These are phyloP conservation scores for Thyatira batis DNA, from an alignment of 2,888 invertebrate species.

Conservation along the genomic window DNA sequence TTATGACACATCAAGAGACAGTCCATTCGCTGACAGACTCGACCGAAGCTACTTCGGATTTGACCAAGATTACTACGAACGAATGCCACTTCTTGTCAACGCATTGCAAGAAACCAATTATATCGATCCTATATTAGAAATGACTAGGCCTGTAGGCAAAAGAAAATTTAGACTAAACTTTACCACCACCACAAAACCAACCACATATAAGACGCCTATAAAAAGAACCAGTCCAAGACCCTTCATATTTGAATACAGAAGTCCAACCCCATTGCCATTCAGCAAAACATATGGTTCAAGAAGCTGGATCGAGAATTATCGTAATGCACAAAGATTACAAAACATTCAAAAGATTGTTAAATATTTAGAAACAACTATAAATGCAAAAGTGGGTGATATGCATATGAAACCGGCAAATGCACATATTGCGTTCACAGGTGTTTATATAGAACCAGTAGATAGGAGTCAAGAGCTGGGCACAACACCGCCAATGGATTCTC, in stretches of 20 bases:
- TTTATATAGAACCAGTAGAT: conserved; percentile 60
- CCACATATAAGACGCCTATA: conserved; percentile 38
- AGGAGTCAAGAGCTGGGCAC: conserved; percentile 20
- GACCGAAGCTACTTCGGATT: conserved; percentile 69
- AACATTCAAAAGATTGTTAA: conserved; percentile 72
- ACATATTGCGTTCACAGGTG: conserved; percentile 68
- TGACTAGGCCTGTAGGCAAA: conserved; percentile 28
- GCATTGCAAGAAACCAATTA: conserved; percentile 71
- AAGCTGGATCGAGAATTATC: conserved; percentile 69
- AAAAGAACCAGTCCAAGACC: conserved; percentile 77
- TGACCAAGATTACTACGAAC: conserved; percentile 75
- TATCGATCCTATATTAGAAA: conserved; percentile 53
- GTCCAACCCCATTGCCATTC: conserved; percentile 67
- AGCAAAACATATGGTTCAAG: conserved; percentile 63
- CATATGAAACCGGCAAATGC: conserved; percentile 48
- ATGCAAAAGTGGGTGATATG: conserved; percentile 72
- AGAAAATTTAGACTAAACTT: conserved; percentile 29
- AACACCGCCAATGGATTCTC: conserved; percentile 28
- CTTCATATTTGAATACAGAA: conserved; percentile 71
- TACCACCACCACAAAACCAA: conserved; percentile 28
- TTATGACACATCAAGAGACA: conserved; percentile 35
- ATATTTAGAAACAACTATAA: conserved; percentile 72
- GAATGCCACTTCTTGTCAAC: conserved; percentile 75
- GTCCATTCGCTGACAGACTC: conserved; percentile 69
- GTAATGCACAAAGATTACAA: conserved; percentile 70